Percentiles rank a stretch among this genome's conserved stretches.
Conservation (phyloP, 37 sponge, comb jelly and placozoan species). For the Theonella swinhoei region DNA sequence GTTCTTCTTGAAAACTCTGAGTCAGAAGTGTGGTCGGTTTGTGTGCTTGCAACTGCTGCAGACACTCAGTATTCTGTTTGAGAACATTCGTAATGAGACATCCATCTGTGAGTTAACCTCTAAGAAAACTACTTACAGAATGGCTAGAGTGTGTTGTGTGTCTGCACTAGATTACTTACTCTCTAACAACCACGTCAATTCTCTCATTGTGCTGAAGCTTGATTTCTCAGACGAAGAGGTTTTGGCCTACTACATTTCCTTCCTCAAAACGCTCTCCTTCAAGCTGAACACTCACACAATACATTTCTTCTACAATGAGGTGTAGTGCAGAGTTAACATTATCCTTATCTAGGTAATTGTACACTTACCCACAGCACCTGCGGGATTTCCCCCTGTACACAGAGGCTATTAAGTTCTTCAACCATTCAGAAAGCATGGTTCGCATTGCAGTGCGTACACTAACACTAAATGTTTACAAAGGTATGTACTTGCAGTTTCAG, state of each 20-base stretch:
- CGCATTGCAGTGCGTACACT: conserved; percentile 96
- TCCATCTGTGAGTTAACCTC: conserved; percentile 86
- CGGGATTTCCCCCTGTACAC: conserved; percentile 98
- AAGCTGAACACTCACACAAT: conserved; percentile 96
- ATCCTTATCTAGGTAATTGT: neutral
- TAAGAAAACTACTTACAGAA: too few relatives aligned
- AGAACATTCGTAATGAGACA: conserved; percentile 96
- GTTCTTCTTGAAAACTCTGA: conserved; percentile 83
- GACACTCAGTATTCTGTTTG: conserved; percentile 97
- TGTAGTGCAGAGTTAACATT: conserved; percentile 19
- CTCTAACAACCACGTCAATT: conserved; percentile 98
- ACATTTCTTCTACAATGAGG: conserved; percentile 99
- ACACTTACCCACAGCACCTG: conserved; percentile 82
- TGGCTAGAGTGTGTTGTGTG: too few relatives aligned
- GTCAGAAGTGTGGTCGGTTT: conserved; percentile 78
- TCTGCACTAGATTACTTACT: conserved; percentile 79
- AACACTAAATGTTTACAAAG: conserved; percentile 96
- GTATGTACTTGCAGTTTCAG: conserved; percentile 18
- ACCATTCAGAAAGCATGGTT: conserved; percentile 98
- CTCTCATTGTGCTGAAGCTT: conserved; percentile 91
- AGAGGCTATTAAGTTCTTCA: conserved; percentile 99
- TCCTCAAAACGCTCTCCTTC: conserved; percentile 98
- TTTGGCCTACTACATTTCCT: conserved; percentile 98
- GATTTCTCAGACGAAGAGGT: conserved; percentile 99
- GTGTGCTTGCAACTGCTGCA: conserved; percentile 94